These are phyloP conservation scores for Beroe forskalii DNA, from an alignment of 37 sponge, comb jelly and placozoan genomes.

Conservation along the genomic window DNA sequence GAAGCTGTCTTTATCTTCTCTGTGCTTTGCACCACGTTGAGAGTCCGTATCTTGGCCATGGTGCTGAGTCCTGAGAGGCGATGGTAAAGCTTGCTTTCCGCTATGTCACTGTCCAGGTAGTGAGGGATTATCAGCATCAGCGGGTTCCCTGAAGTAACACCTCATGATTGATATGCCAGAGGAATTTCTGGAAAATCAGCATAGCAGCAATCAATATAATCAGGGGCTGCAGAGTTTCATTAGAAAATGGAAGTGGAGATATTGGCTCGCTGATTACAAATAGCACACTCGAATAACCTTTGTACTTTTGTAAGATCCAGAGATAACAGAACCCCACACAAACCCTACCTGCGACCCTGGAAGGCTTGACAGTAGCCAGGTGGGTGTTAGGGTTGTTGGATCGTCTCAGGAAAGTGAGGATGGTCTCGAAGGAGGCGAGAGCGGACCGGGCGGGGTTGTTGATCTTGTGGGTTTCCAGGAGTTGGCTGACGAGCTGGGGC, in stretches of 20 bases:
- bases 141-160: constrained; percentile 24
- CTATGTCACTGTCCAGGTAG: constrained; percentile 50
- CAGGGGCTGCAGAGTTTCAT: no score
- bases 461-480: constrained; percentile 43
- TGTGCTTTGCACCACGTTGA: constrained; percentile 11
- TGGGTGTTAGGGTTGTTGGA: constrained; percentile 33
- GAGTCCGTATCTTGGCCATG: constrained; percentile 53
- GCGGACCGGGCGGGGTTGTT: constrained; percentile 59
- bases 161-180: no score
- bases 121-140: constrained; percentile 63
- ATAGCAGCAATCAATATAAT: no score
- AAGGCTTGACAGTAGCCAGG: constrained; percentile 48
- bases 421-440: constrained; percentile 45
- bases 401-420: constrained; percentile 27
- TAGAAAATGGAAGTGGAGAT: no score
- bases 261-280: no score
- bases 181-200: no score
- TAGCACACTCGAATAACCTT: no score
- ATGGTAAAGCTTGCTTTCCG: constrained; percentile 22
- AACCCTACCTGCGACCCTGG: constrained; percentile 62
- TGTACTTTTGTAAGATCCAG: no score
- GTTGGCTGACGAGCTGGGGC: background rate
- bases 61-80: background rate
- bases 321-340: no score
- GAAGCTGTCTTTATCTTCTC: constrained; percentile 63